These are phyloP conservation scores for Hydrozoanthus tunicans DNA, from an alignment of 64 coral and sea anemone species.

Conservation along the genomic window DNA sequence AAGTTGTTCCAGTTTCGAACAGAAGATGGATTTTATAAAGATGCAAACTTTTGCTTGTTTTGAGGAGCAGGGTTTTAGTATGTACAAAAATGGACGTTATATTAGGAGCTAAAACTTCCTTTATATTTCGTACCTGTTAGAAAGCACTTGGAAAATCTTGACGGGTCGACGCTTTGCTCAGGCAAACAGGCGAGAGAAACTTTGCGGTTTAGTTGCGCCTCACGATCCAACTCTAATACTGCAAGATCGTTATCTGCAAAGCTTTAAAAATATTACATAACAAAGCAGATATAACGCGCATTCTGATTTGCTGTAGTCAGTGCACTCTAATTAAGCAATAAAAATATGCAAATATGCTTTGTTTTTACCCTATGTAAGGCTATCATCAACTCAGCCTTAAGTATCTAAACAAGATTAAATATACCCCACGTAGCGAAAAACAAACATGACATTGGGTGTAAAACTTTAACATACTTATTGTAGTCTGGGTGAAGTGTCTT, in stretches of 20 bases:
- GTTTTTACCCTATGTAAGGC: too few species aligned
- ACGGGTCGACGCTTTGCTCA: neutral
- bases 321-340: too few species aligned
- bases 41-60: too few species aligned
- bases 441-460: neutral
- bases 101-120: neutral
- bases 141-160: neutral
- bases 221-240: neutral
- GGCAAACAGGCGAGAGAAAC: constrained; percentile 25
- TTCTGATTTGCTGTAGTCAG: too few species aligned
- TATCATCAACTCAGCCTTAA: too few species aligned
- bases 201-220: neutral
- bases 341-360: too few species aligned
- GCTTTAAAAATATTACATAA: neutral
- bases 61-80: too few species aligned
- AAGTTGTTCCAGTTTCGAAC: too few species aligned
- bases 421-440: neutral
- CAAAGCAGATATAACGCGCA: too few species aligned
- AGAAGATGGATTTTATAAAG: too few species aligned
- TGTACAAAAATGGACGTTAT: neutral
- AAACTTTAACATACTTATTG: neutral
- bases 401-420: neutral
- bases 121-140: neutral
- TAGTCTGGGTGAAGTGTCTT: constrained; percentile 30
- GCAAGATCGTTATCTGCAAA: constrained; percentile 38